Evolutionary conservation across 1,140 invertebrate species (phyloP).

Genomic region (Eufriesea mexicana): DNA sequence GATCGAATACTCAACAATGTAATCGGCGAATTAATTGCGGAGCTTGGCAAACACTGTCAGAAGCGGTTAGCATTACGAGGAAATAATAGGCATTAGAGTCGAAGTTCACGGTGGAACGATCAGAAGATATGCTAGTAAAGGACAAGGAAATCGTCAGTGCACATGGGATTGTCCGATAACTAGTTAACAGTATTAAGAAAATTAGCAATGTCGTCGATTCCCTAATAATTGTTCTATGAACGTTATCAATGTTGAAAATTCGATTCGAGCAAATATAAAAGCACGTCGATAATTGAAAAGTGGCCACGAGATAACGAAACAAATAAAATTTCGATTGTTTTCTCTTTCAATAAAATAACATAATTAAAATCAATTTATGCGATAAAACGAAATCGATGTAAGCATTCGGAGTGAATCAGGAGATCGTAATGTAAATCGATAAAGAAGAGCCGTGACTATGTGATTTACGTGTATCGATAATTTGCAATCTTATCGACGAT

Average conservation of each 20-base stretch:
- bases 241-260: not conserved
- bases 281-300: no score
- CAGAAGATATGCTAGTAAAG: not conserved
- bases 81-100: conserved; percentile 3
- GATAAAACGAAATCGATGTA: not conserved
- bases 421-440: not conserved
- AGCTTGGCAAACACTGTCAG: not conserved
- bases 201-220: not conserved
- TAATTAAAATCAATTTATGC: not conserved
- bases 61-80: not conserved
- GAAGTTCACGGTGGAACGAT: conserved; percentile 21
- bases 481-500: not conserved
- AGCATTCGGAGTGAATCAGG: not conserved
- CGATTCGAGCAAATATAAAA: no score
- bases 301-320: no score
- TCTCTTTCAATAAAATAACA: no score
- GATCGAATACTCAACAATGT: conserved; percentile 4
- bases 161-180: conserved; percentile 20
- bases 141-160: conserved; percentile 8
- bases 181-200: conserved; percentile 11
- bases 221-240: not conserved
- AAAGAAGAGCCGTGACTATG: not conserved
- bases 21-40: conserved; percentile 18
- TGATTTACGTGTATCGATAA: not conserved
- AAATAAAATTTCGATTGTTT: no score